phyloP scores from a whole-genome alignment of 2,888 invertebrate species.

The Serripes groenlandicus region DNA sequence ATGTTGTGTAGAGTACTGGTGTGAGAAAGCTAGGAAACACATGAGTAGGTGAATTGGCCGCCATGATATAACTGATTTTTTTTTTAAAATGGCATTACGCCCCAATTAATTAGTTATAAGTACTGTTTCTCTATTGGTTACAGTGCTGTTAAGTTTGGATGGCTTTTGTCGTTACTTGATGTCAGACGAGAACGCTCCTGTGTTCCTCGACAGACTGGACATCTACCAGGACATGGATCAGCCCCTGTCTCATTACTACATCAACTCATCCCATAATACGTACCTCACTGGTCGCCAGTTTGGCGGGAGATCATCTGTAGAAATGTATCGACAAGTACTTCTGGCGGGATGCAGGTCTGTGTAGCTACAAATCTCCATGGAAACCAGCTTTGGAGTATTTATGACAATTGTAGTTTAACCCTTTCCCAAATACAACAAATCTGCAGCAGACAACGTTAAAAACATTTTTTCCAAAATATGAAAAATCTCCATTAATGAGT shows the following conservation, averaged over 20 bases:
- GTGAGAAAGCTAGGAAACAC: too few species aligned
- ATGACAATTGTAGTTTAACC: background rate
- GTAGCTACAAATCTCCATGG: background rate
- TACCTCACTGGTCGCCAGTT: conserved; percentile 92
- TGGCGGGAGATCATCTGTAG: conserved; percentile 98
- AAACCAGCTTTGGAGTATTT: background rate
- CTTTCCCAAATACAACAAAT: background rate
- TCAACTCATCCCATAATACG: conserved; percentile 92
- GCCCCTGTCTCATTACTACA: conserved; percentile 98
- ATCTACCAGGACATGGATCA: conserved; percentile 98
- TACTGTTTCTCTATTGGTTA: background rate
- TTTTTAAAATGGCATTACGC: too few species aligned
- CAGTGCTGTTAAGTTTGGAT: conserved; percentile 92
- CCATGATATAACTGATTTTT: too few species aligned
- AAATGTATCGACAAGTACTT: conserved; percentile 99
- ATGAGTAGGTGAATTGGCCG: too few species aligned
- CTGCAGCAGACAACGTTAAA: background rate
- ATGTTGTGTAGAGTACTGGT: too few species aligned
- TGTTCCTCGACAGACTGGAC: conserved; percentile 98
- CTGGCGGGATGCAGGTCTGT: conserved; percentile 97
- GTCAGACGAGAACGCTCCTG: conserved; percentile 99
- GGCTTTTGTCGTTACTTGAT: conserved; percentile 99
- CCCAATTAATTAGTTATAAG: too few species aligned
- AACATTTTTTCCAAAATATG: too few species aligned
- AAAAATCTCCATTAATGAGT: too few species aligned